Conservation (phyloP, 2,113 vertebrate genomes). For the Campylomormyrus tamandua region DNA sequence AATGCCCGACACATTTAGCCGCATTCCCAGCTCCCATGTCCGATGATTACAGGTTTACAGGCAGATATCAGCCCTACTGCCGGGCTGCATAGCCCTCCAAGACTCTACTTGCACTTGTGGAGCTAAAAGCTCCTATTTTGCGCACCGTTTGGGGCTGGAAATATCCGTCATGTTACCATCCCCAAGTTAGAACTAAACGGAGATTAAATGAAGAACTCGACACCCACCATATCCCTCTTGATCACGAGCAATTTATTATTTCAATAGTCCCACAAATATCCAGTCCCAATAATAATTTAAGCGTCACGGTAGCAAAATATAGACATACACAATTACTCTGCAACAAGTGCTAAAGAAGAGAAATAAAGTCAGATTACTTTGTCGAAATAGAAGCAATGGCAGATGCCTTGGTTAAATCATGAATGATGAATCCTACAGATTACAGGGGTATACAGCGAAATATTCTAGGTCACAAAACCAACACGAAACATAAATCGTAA, state of each 20-base stretch:
- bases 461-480: background rate
- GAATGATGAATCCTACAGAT: background rate
- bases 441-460: background rate
- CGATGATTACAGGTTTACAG: slow-evolving; percentile 14
- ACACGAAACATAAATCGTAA: background rate
- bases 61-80: background rate
- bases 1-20: slow-evolving; percentile 14
- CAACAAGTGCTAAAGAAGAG: background rate
- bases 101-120: slow-evolving; percentile 15
- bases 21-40: slow-evolving; percentile 16
- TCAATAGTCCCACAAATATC: background rate
- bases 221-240: background rate
- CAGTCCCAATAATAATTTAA: background rate
- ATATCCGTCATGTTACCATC: background rate
- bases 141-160: background rate
- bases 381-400: background rate
- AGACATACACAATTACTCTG: background rate
- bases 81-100: slow-evolving; percentile 2
- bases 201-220: background rate
- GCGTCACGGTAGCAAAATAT: background rate
- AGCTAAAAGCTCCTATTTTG: background rate
- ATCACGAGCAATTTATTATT: background rate
- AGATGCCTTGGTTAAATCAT: slow-evolving; percentile 7
- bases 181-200: background rate
- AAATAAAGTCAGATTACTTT: background rate